Evolutionary conservation across 2,888 invertebrate species (phyloP).

Genomic region (Cyclophora punctaria): DNA sequence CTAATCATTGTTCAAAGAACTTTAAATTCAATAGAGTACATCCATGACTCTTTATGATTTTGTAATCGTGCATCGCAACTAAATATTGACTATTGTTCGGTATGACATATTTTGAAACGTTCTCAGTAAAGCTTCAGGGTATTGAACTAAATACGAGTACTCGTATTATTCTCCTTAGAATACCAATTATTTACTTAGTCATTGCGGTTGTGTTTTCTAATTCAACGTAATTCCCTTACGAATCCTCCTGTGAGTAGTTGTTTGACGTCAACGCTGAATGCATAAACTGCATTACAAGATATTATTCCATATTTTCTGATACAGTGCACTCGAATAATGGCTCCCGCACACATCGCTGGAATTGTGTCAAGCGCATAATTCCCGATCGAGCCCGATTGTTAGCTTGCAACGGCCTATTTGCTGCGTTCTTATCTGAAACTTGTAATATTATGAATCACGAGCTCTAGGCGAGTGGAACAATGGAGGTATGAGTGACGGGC

Average conservation of each 20-base stretch:
- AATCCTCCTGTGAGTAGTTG: constrained; percentile 13
- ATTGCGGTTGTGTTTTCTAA: constrained; percentile 13
- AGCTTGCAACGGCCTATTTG: constrained; percentile 63
- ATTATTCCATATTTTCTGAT: constrained; percentile 18
- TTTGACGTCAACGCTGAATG: constrained; percentile 18
- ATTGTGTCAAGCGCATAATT: constrained; percentile 58
- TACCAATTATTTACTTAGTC: constrained; percentile 10
- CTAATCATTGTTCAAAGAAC: constrained; percentile 47
- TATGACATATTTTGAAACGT: constrained; percentile 3
- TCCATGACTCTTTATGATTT: not conserved
- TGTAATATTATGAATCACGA: constrained; percentile 63
- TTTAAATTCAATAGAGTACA: constrained; percentile 33
- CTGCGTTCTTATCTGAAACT: constrained; percentile 63
- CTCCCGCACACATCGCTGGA: constrained; percentile 38
- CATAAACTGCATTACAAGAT: constrained; percentile 15
- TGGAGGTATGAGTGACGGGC: constrained; percentile 60
- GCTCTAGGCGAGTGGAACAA: constrained; percentile 57
- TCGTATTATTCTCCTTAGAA: constrained; percentile 10
- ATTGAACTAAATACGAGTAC: too few species aligned
- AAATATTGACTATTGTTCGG: not conserved
- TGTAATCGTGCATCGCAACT: not conserved
- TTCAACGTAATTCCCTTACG: constrained; percentile 11
- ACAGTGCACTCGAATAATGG: constrained; percentile 34
- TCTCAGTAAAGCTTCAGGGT: not conserved
- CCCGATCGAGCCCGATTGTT: constrained; percentile 44